Evolutionary conservation across 2,113 vertebrate species (phyloP), one percentile per base, ranked within the genome.

Genomic region (Calidris pygmaea): DNA sequence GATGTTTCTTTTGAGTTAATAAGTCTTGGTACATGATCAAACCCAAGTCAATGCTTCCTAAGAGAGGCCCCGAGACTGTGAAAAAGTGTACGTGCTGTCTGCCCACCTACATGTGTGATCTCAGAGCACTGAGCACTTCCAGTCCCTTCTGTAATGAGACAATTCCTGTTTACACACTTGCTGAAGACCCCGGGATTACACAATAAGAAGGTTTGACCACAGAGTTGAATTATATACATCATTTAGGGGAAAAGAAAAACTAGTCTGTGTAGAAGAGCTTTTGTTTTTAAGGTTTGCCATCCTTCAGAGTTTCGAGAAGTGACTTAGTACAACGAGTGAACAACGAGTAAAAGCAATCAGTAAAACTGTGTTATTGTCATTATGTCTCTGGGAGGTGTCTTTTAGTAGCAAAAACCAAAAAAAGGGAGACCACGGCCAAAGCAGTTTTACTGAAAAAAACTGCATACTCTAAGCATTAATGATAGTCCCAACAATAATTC

Each of bases 71-170:
- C 73, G 2, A 0, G 75, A 9, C 84, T 74, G 32, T 56, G 52
- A 63, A 13, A 66, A 58, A 74, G 52, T 24, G 66, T 86, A 58
- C 53, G 53, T 91, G 81, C 91, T 55, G 77, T 62, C 95, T 96
- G 94, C 95, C 93, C 94, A 82, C 89, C 93, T 95, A 60, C 94
- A 19, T 5, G 50, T 34, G 76, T 91, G 95, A 96, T n/a, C 93
- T 96, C 93, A 94, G 87, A 91, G 93, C 85, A 26, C 81, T 8
- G 78, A 96, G 95, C 91, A 89, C 89, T 85, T 89, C 94, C 95
- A 97, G 96, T 81, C 83, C 96, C 68, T 85, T 68, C 89, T 55
- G 84, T 3, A 24, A 78, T 29, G 53, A 93, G 93, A 80, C 81
- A 91, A 21, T 66, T 97, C 94, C 94, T 96, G 94, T 94, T 96